Percentiles rank a stretch among this genome's conserved stretches.
Evolutionary conservation across 1,140 invertebrate species (phyloP).

Genomic region (Drosophila kikkawai): DNA sequence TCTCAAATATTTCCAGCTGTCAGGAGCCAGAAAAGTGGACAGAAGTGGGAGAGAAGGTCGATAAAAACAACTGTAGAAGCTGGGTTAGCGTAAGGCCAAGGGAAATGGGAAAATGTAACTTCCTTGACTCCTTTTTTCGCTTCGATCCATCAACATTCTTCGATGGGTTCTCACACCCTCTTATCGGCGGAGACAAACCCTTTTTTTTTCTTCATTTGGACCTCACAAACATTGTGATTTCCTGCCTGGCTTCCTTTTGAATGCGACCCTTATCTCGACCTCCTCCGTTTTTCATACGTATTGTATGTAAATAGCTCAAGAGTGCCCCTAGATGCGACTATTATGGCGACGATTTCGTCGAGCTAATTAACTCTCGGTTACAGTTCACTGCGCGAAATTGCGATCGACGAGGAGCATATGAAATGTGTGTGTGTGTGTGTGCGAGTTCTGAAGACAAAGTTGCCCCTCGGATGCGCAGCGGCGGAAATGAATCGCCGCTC

Average conservation of each 20-base stretch:
- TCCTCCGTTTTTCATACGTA: conserved; percentile 1
- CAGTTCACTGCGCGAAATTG: conserved; percentile 77
- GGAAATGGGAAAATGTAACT: background rate
- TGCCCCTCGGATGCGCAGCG: conserved; percentile 32
- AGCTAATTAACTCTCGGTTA: conserved; percentile 82
- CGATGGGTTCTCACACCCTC: conserved; percentile 35
- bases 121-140: background rate
- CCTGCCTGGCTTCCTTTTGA: conserved; percentile 43
- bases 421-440: conserved; percentile 48
- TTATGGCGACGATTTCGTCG: conserved; percentile 57
- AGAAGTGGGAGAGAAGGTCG: background rate
- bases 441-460: conserved; percentile 6
- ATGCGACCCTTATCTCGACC: conserved; percentile 60
- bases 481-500: conserved; percentile 75
- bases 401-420: conserved; percentile 58
- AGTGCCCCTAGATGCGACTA: conserved; percentile 32
- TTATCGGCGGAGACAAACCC: conserved; percentile 24
- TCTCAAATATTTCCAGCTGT: conserved; percentile 63
- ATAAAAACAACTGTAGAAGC: background rate
- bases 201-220: conserved; percentile 43
- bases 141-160: conserved; percentile 1
- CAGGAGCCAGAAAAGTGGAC: conserved; percentile 29
- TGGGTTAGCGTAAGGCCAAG: background rate
- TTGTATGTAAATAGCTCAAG: conserved; percentile 39
- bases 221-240: conserved; percentile 57